Base-by-base conservation (phyloP, 2,888 invertebrate genomes). In the Pachliopta kotzebuea region DNA sequence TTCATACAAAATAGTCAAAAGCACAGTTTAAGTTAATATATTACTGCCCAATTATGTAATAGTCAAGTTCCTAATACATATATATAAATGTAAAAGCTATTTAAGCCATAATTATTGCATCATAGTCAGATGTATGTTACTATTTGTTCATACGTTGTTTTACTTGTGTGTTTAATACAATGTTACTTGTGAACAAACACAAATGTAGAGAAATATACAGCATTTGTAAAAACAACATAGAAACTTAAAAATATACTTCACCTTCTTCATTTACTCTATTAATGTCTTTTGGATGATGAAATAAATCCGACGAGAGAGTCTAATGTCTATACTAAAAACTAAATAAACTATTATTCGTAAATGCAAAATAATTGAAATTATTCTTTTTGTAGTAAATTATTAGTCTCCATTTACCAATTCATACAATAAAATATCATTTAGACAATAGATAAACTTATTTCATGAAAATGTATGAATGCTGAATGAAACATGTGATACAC, bases 401-500 rank as follows among this genome's bases (percentile, higher is more conserved):
- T 65, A 61, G 57, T 60, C 61, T 57, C 23, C 42, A 31, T 58
- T 45, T 49, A 31, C 14, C 6, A 59, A 37, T 65, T 50, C 26
- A 58, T 50, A 58, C 45, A 20, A 58, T 21, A 59, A 14, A 4
- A n/a, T 50, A 4, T 29, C 21, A 21, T 9, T 26, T 21, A 23
- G 3, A 56, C 11, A 21, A 29, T 55, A 62, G 37, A 55, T 8
- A 62, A 70, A 68, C 64, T 65, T 63, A 67, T 54, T 68, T 52
- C 56, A 60, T 64, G 58, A 49, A 59, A 59, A 63, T 62, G 37
- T 59, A 60, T 60, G 62, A 56, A 60, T 37, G 24, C 29, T 24
- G 42, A 42, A 45, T 56, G 65, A 62, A 63, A 14, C 2, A 37
- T 14, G 37, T 49, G n/a, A 65, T 63, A 67, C 49, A 21, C 68